These are phyloP conservation scores for Sciurus vulgaris DNA, from an alignment of 2,797 vertebrate genomes.

Conservation along the genomic window DNA sequence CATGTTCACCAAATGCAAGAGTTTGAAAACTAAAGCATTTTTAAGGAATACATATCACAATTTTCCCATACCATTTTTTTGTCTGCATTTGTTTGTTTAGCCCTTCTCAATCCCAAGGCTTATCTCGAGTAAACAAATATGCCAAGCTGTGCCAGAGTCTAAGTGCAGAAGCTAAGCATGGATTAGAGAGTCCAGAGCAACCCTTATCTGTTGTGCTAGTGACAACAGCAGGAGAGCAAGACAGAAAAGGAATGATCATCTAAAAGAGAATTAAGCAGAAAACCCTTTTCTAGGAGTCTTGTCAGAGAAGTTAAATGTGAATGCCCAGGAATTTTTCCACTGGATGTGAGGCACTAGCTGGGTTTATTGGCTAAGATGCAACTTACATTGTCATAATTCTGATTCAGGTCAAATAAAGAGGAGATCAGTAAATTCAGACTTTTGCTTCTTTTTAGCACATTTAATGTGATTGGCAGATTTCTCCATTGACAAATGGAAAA, in stretches of 20 bases:
- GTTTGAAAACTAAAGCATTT: constrained; percentile 28
- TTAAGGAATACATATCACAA: neutral
- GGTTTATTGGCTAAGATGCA: neutral
- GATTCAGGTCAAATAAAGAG: neutral
- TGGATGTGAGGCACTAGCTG: neutral
- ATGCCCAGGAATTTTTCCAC: neutral
- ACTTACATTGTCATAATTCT: neutral
- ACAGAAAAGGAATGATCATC: neutral
- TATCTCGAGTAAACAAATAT: neutral
- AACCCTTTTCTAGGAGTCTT: neutral
- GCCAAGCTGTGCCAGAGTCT: neutral
- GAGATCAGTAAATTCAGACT: neutral
- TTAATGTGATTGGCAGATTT: neutral
- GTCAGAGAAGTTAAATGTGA: neutral
- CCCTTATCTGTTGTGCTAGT: neutral
- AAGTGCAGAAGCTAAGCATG: neutral
- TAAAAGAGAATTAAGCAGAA: neutral
- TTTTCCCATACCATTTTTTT: neutral
- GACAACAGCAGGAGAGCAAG: neutral
- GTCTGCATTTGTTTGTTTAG: neutral
- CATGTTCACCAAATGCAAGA: neutral
- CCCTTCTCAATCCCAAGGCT: neutral
- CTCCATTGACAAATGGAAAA: neutral
- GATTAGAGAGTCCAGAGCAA: neutral
- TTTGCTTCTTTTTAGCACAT: neutral